Percentiles rank a stretch among this genome's conserved stretches.
These are phyloP conservation scores for Xanthorhoe designata DNA, from an alignment of 2,888 invertebrate species.

Conservation along the genomic window DNA sequence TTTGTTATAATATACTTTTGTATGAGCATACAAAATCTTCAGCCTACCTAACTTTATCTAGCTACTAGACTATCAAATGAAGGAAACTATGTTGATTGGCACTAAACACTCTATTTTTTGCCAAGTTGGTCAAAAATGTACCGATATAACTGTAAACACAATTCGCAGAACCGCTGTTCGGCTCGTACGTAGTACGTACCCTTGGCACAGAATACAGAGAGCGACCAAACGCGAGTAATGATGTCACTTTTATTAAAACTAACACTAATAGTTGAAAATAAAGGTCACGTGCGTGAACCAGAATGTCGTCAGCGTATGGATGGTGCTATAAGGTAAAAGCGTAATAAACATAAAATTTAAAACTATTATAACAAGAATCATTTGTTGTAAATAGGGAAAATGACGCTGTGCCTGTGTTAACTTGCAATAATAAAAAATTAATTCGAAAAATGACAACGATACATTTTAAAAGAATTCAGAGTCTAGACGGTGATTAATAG, in stretches of 20 bases:
- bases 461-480: too few relatives aligned
- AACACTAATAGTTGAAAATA: slow-evolving; percentile 31
- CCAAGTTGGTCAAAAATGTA: slow-evolving; percentile 6
- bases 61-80: not conserved
- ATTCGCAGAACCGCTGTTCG: slow-evolving; percentile 23
- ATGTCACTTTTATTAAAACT: slow-evolving; percentile 44
- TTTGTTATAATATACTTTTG: not conserved
- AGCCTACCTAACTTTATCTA: not conserved
- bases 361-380: too few relatives aligned
- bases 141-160: slow-evolving; percentile 16
- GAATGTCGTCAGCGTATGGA: slow-evolving; percentile 17
- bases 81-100: slow-evolving; percentile 1
- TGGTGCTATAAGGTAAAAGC: not conserved
- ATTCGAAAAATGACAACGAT: not conserved
- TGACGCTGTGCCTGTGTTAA: too few relatives aligned
- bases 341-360: not conserved
- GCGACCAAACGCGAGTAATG: slow-evolving; percentile 38
- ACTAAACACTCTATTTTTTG: not conserved
- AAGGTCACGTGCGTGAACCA: slow-evolving; percentile 23
- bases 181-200: slow-evolving; percentile 23
- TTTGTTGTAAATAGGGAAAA: too few relatives aligned
- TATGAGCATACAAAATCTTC: not conserved
- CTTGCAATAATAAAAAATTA: not conserved
- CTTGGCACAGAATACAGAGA: slow-evolving; percentile 45
- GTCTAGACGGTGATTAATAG: too few relatives aligned